A percentile compares a stretch with the other conserved stretches of the same genome.
Conservation (phyloP, 1,140 invertebrate genomes). For the Drosophila oshimai region DNA sequence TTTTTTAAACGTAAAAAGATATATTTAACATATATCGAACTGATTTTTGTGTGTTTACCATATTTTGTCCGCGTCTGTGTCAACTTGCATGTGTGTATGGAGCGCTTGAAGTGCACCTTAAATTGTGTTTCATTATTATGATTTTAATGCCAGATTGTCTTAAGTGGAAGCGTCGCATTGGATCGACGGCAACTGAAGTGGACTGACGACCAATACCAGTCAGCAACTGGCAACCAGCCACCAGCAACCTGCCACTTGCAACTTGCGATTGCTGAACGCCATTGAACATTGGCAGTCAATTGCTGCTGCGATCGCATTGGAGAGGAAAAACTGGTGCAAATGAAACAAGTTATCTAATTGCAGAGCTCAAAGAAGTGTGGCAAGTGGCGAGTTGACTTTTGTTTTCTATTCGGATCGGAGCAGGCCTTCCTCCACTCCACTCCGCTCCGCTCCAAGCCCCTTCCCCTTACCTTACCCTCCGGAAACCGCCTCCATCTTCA, state of each 20-base stretch:
- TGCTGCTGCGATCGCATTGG: slow-evolving; percentile 23
- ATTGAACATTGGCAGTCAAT: slow-evolving; percentile 81
- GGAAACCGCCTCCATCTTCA: slow-evolving; percentile 16
- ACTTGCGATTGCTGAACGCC: slow-evolving; percentile 55
- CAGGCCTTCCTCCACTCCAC: slow-evolving; percentile 15
- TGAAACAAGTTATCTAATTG: slow-evolving; percentile 81
- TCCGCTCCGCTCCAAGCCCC: background rate
- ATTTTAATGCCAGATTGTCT: slow-evolving; percentile 70
- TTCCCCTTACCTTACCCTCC: slow-evolving; percentile 1
- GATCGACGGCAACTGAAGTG: slow-evolving; percentile 14
- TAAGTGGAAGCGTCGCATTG: slow-evolving; percentile 55
- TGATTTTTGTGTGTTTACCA: background rate
- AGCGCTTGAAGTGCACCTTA: slow-evolving; percentile 61
- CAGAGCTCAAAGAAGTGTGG: slow-evolving; percentile 67
- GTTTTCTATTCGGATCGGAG: slow-evolving; percentile 70
- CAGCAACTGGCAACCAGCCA: slow-evolving; percentile 1
- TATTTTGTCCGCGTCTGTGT: background rate
- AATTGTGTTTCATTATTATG: slow-evolving; percentile 79
- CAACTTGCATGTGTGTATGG: background rate
- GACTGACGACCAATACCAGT: slow-evolving; percentile 29
- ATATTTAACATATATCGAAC: background rate
- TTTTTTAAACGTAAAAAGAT: no score
- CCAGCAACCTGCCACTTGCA: slow-evolving; percentile 25
- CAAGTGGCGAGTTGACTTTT: slow-evolving; percentile 79
- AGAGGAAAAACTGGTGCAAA: slow-evolving; percentile 70